Evolutionary conservation across 2,888 invertebrate species (phyloP), one percentile per base, ranked within the genome.

Genomic region (Aproaerema taeniolella): DNA sequence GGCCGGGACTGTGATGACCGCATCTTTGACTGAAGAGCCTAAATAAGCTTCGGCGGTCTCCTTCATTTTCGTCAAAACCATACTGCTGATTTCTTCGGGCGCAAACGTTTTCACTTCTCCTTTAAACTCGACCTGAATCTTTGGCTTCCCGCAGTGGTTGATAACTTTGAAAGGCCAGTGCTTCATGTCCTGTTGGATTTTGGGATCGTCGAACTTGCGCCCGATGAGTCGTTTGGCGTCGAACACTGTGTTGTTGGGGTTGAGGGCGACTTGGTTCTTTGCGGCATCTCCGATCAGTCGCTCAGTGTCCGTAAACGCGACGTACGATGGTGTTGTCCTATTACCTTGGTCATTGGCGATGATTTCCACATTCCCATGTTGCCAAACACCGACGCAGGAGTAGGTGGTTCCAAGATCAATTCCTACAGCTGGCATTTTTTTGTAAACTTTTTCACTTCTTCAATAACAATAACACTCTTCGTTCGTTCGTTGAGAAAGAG

Each of bases 311-410:
- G 94, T 94, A 79, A 95, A 95, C 45, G 94, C 94, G 48, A 95
- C 95, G 75, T 93, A 93, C 29, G 91, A 91, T 42, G 95, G 95
- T 58, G 95, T 95, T 49, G 95, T 95, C 72, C 95, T 89, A 88
- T 95, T 95, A 74, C 95, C 95, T 83, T 95, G 95, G 80, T 95
- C 95, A 74, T 95, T 95, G 72, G 95, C 95, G 81, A 95, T 94
- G 75, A 95, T 95, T 85, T 95, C 94, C 63, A 95, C 94, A 83
- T 94, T 95, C 51, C 95, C 95, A 82, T 95, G 93, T 55, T 53
- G 53, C 44, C 44, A 54, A 8, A 54, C 52, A 28, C 52, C 53
- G 15, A 71, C 71, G 46, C 71, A 71, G 43, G 71, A 71, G 55
- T 68, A 71, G 16, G 71, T 71, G 35, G 71, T 71, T 44, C 69